Evolutionary conservation across 37 sponge, comb jelly and placozoan species (phyloP).

Genomic region (Tethya wilhelma): DNA sequence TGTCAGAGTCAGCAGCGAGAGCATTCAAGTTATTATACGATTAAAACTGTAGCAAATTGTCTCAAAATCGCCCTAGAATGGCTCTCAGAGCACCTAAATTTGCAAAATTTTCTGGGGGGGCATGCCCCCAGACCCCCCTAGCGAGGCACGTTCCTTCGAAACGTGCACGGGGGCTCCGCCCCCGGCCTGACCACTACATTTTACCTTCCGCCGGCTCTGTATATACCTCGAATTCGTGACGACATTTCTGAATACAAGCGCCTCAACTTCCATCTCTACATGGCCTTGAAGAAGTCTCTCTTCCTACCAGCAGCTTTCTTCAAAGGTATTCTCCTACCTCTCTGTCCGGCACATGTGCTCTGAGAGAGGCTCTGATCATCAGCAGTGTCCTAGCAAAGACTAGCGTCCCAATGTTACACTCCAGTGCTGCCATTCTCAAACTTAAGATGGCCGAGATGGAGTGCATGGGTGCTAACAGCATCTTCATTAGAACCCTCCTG

Average conservation of each 20-base stretch:
- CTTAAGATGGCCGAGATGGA: conserved; percentile 98
- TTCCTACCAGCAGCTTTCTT: conserved; percentile 99
- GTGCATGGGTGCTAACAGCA: conserved; percentile 92
- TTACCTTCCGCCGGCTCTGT: too few relatives aligned
- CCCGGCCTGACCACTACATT: too few relatives aligned
- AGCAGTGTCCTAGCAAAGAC: conserved; percentile 87
- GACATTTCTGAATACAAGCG: conserved; percentile 96
- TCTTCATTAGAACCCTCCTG: conserved; percentile 92
- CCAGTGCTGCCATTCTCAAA: conserved; percentile 92
- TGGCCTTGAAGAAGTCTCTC: conserved; percentile 93
- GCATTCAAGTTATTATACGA: too few relatives aligned
- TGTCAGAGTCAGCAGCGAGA: too few relatives aligned
- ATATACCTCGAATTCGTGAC: conserved; percentile 93
- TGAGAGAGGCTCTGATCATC: conserved; percentile 96
- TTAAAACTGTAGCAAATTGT: too few relatives aligned
- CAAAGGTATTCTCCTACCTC: conserved; percentile 94
- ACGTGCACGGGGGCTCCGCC: too few relatives aligned
- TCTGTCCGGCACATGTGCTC: conserved; percentile 91
- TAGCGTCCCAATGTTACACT: conserved; percentile 94
- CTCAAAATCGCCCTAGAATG: too few relatives aligned
- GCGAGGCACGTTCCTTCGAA: too few relatives aligned
- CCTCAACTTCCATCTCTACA: conserved; percentile 96
- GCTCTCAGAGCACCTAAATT: too few relatives aligned
- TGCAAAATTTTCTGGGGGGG: too few relatives aligned
- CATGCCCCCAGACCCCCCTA: too few relatives aligned